Conservation (phyloP, 2,113 vertebrate species). For the Cyprinodon tularosa region DNA sequence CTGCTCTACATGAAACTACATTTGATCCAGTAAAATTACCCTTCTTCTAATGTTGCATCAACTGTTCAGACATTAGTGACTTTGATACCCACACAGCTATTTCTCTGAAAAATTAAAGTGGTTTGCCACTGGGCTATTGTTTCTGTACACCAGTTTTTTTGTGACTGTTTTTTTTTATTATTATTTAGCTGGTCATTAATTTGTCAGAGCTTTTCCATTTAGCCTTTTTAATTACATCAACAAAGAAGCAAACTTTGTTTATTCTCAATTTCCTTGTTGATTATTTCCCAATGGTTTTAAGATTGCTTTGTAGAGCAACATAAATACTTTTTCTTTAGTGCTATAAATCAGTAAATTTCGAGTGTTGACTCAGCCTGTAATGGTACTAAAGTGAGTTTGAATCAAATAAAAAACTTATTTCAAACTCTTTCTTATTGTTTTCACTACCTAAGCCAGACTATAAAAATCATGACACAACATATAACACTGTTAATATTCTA, state of each 20-base stretch:
- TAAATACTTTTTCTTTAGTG: not conserved
- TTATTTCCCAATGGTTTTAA: not conserved
- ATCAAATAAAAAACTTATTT: too few relatives aligned
- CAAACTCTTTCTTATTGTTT: not conserved
- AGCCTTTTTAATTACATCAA: not conserved
- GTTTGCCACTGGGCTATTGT: too few relatives aligned
- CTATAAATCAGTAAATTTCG: not conserved
- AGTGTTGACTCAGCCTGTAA: not conserved
- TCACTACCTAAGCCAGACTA: not conserved
- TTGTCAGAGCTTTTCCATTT: too few relatives aligned
- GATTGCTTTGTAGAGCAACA: too few relatives aligned
- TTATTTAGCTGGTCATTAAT: too few relatives aligned
- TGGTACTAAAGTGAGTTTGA: too few relatives aligned
- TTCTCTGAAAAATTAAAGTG: too few relatives aligned
- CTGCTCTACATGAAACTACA: too few relatives aligned
- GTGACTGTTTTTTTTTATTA: not conserved
- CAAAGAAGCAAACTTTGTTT: not conserved
- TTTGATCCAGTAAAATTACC: not conserved
- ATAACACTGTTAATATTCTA: not conserved
- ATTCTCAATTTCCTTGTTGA: not conserved
- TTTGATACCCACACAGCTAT: not conserved
- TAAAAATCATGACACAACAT: not conserved
- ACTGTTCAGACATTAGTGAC: too few relatives aligned
- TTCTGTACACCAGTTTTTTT: too few relatives aligned
- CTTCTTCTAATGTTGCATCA: not conserved